Base-by-base conservation (phyloP, 1,140 invertebrate species). In the Cepaea nemoralis region DNA sequence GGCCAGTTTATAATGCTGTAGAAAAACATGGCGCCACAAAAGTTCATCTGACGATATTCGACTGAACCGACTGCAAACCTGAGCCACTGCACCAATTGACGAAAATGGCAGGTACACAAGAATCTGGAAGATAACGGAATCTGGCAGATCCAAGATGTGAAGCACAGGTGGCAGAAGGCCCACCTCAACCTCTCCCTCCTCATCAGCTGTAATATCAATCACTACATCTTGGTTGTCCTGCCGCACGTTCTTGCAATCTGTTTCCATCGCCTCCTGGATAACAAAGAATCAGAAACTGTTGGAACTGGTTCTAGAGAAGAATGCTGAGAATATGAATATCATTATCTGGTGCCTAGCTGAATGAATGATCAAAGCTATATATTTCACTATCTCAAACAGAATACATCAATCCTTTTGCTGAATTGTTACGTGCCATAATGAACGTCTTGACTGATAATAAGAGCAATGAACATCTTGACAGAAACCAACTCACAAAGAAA, bases 41-140 rank as follows among this genome's bases (percentile, higher is more conserved):
- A 91, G 83, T 76, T 92, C 91, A 88, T 92, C 92, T 67, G 83
- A 84, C 0, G 86, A 86, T 16, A 92, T 88, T 33, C 89, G 83
- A n/a, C 84, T 75, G 91, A 91, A 92, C 5, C 45, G 66, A 3
- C 77, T 80, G 55, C 87, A 88, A 12, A 69, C 75, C n/a, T 74
- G 70, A 3, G 77, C 50, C 0, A 84, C 79, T 33, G 78, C 50
- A 19, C 70, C 80, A 31, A 86, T 71, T 10, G 59, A 42, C 1
- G 87, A 91, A 0, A 94, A 93, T 81, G 91, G 90, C 19, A 96
- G 90, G 82, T 93, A 93, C 63, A 92, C 90, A 85, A 95, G 95
- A 50, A 96, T 94, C 77, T 94, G 93, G 0, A 95, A 88, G 0
- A 96, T 89, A 31, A 95, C 92, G 0, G 94, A 92, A 88, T 96